These are phyloP conservation scores for Scolanthus callimorphus DNA, from an alignment of 92 coral and sea anemone species.

Conservation along the genomic window DNA sequence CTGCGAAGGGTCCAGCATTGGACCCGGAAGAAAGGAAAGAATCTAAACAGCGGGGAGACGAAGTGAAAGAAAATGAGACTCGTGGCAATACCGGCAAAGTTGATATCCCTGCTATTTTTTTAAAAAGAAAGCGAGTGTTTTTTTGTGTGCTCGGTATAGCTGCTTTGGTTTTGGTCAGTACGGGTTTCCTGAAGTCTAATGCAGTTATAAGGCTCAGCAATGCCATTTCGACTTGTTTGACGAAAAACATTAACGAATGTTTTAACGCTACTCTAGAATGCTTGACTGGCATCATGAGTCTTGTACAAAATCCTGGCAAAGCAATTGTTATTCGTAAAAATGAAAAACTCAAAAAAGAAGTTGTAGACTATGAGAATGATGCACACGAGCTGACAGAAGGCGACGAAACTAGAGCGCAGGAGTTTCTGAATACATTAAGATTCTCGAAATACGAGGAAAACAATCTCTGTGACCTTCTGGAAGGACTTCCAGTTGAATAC, in stretches of 20 bases:
- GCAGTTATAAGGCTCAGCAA: background rate
- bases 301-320: background rate
- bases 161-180: too few relatives aligned
- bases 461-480: conserved; percentile 22
- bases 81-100: too few relatives aligned
- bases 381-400: background rate
- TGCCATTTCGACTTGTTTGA: background rate
- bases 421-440: conserved; percentile 13
- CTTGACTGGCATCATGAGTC: background rate
- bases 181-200: too few relatives aligned
- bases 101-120: too few relatives aligned
- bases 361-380: background rate
- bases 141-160: too few relatives aligned
- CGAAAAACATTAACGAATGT: background rate
- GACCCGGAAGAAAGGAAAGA: too few relatives aligned
- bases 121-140: too few relatives aligned
- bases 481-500: conserved; percentile 16
- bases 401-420: background rate
- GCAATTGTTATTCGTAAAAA: background rate
- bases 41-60: too few relatives aligned
- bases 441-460: conserved; percentile 23
- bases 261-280: background rate
- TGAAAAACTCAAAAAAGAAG: background rate
- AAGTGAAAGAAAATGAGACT: too few relatives aligned
- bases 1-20: too few relatives aligned